Percentiles rank a stretch among this genome's conserved stretches.
These are phyloP conservation scores for Mola mola DNA, from an alignment of 2,113 vertebrate species.

Conservation along the genomic window DNA sequence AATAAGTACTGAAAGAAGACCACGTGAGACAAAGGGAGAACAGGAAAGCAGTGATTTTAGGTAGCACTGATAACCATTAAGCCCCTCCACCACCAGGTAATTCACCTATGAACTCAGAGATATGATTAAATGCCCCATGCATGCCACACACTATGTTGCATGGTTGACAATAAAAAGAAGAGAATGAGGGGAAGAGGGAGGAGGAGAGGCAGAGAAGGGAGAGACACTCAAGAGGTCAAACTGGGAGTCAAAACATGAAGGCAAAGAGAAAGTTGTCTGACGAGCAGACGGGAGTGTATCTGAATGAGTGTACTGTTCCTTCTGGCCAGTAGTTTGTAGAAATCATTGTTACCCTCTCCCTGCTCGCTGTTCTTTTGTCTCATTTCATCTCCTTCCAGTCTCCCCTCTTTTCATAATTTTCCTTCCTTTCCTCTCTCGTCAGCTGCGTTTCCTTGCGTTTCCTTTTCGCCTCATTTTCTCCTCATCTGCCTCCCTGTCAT, in stretches of 20 bases:
- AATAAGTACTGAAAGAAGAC: too few species aligned
- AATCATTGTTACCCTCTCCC: conserved; percentile 45
- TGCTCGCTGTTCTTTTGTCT: conserved; percentile 37
- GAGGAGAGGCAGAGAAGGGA: conserved; percentile 14
- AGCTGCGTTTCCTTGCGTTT: conserved; percentile 7
- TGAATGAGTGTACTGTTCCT: conserved; percentile 32
- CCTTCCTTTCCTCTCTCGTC: conserved; percentile 31
- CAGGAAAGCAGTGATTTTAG: too few species aligned
- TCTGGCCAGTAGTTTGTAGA: conserved; percentile 39
- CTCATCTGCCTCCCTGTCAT: conserved; percentile 37
- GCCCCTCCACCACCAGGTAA: too few species aligned
- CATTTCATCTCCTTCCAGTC: conserved; percentile 27
- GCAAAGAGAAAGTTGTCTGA: not conserved
- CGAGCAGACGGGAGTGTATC: conserved; percentile 16
- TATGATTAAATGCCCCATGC: too few species aligned
- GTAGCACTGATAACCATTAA: too few species aligned
- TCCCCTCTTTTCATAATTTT: conserved; percentile 22
- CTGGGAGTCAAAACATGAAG: conserved; percentile 5
- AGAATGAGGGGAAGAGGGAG: conserved; percentile 32
- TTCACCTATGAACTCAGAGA: too few species aligned
- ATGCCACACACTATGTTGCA: too few species aligned
- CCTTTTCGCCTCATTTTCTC: conserved; percentile 35
- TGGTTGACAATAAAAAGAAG: too few species aligned
- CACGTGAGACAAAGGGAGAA: too few species aligned
- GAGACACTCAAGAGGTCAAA: conserved; percentile 39